Evolutionary conservation across 1,140 invertebrate genomes (phyloP).

Genomic region (Drosophila albomicans): DNA sequence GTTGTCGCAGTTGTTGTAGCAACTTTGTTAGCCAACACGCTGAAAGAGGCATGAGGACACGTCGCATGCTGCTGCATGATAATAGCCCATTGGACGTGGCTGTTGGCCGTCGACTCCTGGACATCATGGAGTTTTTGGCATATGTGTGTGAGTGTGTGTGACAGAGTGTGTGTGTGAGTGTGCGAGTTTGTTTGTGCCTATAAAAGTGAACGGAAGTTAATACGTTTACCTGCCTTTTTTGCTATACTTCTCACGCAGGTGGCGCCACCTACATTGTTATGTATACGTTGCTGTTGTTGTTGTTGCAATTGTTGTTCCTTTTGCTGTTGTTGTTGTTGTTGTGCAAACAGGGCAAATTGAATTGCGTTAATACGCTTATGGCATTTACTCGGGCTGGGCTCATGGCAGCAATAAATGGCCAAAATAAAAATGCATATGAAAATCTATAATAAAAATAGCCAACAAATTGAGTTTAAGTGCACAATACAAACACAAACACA

Average conservation of each 20-base stretch:
- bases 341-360: constrained; percentile 67
- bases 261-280: constrained; percentile 57
- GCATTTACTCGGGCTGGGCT: constrained; percentile 59
- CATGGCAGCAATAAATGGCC: constrained; percentile 61
- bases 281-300: constrained; percentile 14
- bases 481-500: constrained; percentile 29
- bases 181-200: constrained; percentile 58
- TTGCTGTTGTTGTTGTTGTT: constrained; percentile 28
- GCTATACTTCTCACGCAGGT: constrained; percentile 52
- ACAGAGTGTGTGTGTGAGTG: constrained; percentile 13
- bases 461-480: constrained; percentile 77
- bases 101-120: constrained; percentile 11
- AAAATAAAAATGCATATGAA: constrained; percentile 73
- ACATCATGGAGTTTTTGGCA: constrained; percentile 59
- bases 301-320: constrained; percentile 3
- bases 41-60: constrained; percentile 20
- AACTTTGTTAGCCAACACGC: constrained; percentile 51
- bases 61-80: constrained; percentile 46
- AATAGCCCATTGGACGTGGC: constrained; percentile 45
- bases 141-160: constrained; percentile 31
- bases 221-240: constrained; percentile 70
- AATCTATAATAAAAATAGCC: constrained; percentile 70
- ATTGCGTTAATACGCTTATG: constrained; percentile 82
- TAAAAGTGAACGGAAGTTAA: constrained; percentile 82
- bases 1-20: constrained; percentile 23